Percentiles rank a stretch among this genome's conserved stretches.
Evolutionary conservation across 2,797 vertebrate species (phyloP).

Genomic region (Ataeniobius toweri): DNA sequence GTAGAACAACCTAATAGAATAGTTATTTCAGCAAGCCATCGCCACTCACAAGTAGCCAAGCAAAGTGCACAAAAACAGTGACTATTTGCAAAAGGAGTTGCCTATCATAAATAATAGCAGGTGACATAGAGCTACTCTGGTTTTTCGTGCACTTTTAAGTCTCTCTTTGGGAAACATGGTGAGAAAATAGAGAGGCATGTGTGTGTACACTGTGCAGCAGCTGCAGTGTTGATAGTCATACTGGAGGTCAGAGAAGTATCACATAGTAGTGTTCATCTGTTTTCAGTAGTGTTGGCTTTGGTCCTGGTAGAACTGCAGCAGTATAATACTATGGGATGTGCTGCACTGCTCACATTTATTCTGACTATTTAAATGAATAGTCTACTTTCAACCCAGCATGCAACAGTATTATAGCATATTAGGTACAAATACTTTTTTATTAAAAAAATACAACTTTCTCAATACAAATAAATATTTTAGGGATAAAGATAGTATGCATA

Average conservation of each 20-base stretch:
- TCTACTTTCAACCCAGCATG: slow-evolving; percentile 19
- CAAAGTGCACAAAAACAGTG: not conserved
- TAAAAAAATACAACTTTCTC: slow-evolving; percentile 79
- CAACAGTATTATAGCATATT: slow-evolving; percentile 41
- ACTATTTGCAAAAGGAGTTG: slow-evolving; percentile 6
- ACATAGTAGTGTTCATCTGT: slow-evolving; percentile 17
- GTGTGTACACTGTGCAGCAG: slow-evolving; percentile 39
- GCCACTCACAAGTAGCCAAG: not conserved
- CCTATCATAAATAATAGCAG: slow-evolving; percentile 14
- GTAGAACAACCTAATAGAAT: not conserved
- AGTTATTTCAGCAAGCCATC: not conserved
- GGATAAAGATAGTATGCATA: slow-evolving; percentile 58
- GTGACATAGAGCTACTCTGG: too few species aligned
- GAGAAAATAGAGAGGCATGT: slow-evolving; percentile 9
- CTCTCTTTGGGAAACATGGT: slow-evolving; percentile 40
- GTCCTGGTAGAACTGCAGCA: not conserved
- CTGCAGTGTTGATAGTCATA: slow-evolving; percentile 60
- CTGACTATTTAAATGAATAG: not conserved
- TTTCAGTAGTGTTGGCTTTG: not conserved
- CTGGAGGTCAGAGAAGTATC: slow-evolving; percentile 36
- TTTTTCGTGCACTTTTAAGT: slow-evolving; percentile 10
- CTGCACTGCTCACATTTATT: slow-evolving; percentile 15
- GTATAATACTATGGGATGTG: slow-evolving; percentile 45
- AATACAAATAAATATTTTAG: slow-evolving; percentile 82
- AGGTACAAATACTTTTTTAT: slow-evolving; percentile 60